Conservation (phyloP, 2,888 invertebrate species). For the Hydropsyche betteni region DNA sequence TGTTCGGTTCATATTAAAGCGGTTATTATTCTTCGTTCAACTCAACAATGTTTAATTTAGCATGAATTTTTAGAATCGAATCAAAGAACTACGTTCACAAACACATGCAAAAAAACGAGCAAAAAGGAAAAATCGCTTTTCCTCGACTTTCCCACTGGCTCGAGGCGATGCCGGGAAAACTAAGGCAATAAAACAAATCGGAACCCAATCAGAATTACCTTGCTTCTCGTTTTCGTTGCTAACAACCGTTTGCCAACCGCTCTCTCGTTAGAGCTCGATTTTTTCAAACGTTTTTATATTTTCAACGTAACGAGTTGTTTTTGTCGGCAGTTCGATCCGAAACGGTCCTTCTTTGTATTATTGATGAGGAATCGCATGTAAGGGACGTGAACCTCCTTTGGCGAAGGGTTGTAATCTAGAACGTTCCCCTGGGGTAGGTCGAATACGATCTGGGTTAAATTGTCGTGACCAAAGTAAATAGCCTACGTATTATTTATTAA, state of each 20-base stretch:
- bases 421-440: neutral
- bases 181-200: constrained; percentile 35
- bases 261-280: constrained; percentile 8
- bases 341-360: neutral
- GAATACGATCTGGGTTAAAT: neutral
- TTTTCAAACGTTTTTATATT: constrained; percentile 1
- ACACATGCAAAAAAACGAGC: neutral
- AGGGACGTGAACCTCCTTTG: neutral
- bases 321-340: neutral
- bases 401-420: neutral
- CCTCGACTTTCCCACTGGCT: neutral
- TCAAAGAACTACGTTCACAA: constrained; percentile 12
- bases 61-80: too few species aligned
- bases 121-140: neutral
- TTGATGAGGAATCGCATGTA: constrained; percentile 3
- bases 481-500: neutral
- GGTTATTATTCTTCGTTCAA: too few species aligned
- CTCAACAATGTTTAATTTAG: too few species aligned
- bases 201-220: constrained; percentile 39
- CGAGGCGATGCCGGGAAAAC: constrained; percentile 11
- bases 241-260: neutral
- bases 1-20: too few species aligned
- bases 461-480: too few species aligned
- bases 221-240: constrained; percentile 17
- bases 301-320: constrained; percentile 12